These are phyloP conservation scores for Naso thynnoides DNA, from an alignment of 2,797 vertebrate genomes.

Conservation along the genomic window DNA sequence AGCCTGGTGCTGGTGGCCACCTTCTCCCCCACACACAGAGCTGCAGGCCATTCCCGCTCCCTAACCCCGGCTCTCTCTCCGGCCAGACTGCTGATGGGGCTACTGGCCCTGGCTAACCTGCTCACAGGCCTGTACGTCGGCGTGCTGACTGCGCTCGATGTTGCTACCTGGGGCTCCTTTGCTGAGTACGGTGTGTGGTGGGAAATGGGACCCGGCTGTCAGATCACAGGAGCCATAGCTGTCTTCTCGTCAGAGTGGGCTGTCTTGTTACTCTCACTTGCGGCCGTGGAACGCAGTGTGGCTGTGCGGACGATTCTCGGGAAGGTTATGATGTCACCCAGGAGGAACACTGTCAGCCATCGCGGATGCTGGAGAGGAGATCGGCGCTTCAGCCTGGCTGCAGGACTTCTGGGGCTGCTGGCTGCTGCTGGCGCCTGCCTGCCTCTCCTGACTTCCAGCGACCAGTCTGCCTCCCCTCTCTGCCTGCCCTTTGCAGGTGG, in stretches of 20 bases:
- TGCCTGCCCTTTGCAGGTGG: slow-evolving; percentile 95
- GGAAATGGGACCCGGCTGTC: slow-evolving; percentile 94
- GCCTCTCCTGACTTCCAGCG: slow-evolving; percentile 85
- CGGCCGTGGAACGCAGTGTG: slow-evolving; percentile 92
- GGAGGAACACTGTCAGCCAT: slow-evolving; percentile 70
- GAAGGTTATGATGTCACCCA: slow-evolving; percentile 78
- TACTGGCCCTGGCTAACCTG: slow-evolving; percentile 94
- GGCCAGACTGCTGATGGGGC: slow-evolving; percentile 90
- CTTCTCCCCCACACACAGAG: slow-evolving; percentile 84
- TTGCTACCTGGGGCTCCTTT: slow-evolving; percentile 94
- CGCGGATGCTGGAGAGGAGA: slow-evolving; percentile 79
- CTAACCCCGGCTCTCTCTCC: slow-evolving; percentile 78
- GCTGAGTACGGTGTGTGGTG: slow-evolving; percentile 96
- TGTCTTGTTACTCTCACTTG: slow-evolving; percentile 90
- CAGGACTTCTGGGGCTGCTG: slow-evolving; percentile 85
- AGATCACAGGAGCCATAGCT: slow-evolving; percentile 90
- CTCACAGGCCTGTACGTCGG: slow-evolving; percentile 93
- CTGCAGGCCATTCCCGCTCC: slow-evolving; percentile 44
- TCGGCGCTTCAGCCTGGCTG: slow-evolving; percentile 84
- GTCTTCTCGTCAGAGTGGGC: slow-evolving; percentile 96
- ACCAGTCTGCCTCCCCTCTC: slow-evolving; percentile 91
- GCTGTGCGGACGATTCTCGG: slow-evolving; percentile 90
- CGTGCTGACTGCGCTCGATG: slow-evolving; percentile 91
- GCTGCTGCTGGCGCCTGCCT: slow-evolving; percentile 89
- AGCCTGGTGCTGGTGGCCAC: slow-evolving; percentile 91